Evolutionary conservation across 2,888 invertebrate species (phyloP), one percentile per base, ranked within the genome.

Genomic region (Pristionchus mayeri): DNA sequence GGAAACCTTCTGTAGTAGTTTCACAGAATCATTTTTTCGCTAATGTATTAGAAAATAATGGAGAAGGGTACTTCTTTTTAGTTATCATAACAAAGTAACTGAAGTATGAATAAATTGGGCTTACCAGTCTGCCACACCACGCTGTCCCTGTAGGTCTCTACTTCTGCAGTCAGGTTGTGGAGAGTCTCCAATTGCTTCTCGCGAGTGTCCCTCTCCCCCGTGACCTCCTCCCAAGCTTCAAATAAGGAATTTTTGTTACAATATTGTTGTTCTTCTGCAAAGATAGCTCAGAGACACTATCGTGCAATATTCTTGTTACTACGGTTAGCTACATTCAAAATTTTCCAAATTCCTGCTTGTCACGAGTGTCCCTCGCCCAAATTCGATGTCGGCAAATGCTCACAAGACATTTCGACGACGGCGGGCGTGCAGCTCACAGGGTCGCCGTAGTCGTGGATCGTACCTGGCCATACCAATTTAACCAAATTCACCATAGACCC

Each of bases 381-480:
- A n/a, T n/a, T n/a, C n/a, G n/a, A n/a, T n/a, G n/a, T n/a, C n/a
- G n/a, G n/a, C n/a, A n/a, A n/a, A n/a, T n/a, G 82, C 82, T 54
- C 63, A 84, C 75, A 83, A 6, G 18, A 57, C 84, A 98, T 97
- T 67, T 96, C 95, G 13, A 97, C 96, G 90, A 96, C 96, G 67
- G 95, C 94, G 0, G 98, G 98, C 57, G 95, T 95, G 0, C 97
- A 96, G 18, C 95, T 94, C 54, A 95, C 95, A 91, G 95, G 96
- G 21, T 95, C 94, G 48, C 97, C 97, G 95, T 95, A 98, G 0
- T 97, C 98, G 93, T 96, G 96, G 87, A 97, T 94, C 93, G 98
- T 98, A 80, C 98, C 97, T n/a, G n/a, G n/a, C n/a, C n/a, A n/a
- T n/a, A n/a, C n/a, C n/a, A n/a, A n/a, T n/a, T n/a, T n/a, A n/a